Evolutionary conservation across 2,113 vertebrate genomes (phyloP), one percentile per base, ranked within the genome.

Genomic region (Mionectes macconnelli): DNA sequence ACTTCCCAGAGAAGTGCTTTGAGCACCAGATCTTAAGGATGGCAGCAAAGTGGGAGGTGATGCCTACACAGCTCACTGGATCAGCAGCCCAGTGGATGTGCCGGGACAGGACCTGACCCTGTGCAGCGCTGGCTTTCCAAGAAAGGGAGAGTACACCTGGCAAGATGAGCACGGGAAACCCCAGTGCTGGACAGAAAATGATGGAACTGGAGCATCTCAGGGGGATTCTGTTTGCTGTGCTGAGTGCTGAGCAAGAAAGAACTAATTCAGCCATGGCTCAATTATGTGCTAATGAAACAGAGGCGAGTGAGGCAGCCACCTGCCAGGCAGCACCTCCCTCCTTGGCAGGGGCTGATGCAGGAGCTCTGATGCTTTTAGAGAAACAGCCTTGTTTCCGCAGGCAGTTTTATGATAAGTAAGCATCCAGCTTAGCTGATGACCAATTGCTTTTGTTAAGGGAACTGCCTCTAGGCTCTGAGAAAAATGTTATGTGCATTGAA

Each of bases 91-190:
- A 2, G 14, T 0, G 1, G 21, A 28, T 1, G 22, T 19, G 21
- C 6, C 0, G 1, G 27, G 47, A n/a, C 57, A 47, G 64, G 44
- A 74, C 6, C 13, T 37, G 40, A 52, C 59, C 28, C 49, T 20
- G 23, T 9, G 63, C 42, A 53, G 27, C 0, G 0, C 27, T 0
- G 0, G 16, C 56, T 70, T 60, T 75, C 55, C 50, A 35, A 53
- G 39, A 70, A 86, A 55, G 30, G 39, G 11, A n/a, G 60, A 24
- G 40, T 28, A 45, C 2, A 1, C 55, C 31, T 50, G 57, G 37
- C 33, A 50, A 45, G 14, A 20, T 0, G 6, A 60, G 11, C 1
- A 1, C 56, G 56, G 82, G 57, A 60, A 59, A 73, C 33, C 56
- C 60, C 77, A 0, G 0, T 0, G 2, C 23, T 53, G 37, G 68